Base-by-base conservation (phyloP, 2,113 vertebrate species). In the Albula goreensis region DNA sequence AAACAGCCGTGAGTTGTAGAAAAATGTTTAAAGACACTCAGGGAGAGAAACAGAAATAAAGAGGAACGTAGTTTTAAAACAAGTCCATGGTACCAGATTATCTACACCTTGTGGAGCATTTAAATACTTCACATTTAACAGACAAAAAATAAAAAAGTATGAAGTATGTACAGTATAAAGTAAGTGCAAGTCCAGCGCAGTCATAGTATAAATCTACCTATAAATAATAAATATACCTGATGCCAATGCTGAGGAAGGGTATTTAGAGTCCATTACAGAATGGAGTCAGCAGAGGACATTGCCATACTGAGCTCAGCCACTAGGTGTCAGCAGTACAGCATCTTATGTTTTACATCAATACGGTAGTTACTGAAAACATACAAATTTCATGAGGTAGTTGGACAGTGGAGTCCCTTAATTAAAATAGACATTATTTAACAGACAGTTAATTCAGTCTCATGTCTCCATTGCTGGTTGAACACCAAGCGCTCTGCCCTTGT, bases 261-360 rank as follows among this genome's bases (percentile, higher is more conserved):
- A 60, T 11, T 9, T 5, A 12, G 57, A 60, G 31, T 41, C 31
- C 11, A 50, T 10, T 4, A 50, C 31, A 50, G 31, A 48, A 50
- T 80, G 22, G 17, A 80, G 13, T 12, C 50, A 22, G 8, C 12
- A 15, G 78, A 41, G 78, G 25, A 82, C 19, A 78, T 6, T 85
- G 83, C 19, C 31, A 49, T 7, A 22, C 3, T n/a, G 51, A 31
- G n/a, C 3, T n/a, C 17, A 13, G 25, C 86, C 88, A 86, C 52
- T 85, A 90, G 89, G 66, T 86, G 86, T 82, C 86, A 66, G 78
- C 50, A 19, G 83, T 48, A 9, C 17, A 84, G 22, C 3, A 13
- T n/a, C n/a, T 80, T 50, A 80, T 11, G 48, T 50, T 80, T 70
- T 77, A n/a, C 78, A 49, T 80, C 78, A 9, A 6, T 5, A 51